phyloP scores from a whole-genome alignment of 2,113 vertebrate genomes.

The Phalacrocorax pelagicus region DNA sequence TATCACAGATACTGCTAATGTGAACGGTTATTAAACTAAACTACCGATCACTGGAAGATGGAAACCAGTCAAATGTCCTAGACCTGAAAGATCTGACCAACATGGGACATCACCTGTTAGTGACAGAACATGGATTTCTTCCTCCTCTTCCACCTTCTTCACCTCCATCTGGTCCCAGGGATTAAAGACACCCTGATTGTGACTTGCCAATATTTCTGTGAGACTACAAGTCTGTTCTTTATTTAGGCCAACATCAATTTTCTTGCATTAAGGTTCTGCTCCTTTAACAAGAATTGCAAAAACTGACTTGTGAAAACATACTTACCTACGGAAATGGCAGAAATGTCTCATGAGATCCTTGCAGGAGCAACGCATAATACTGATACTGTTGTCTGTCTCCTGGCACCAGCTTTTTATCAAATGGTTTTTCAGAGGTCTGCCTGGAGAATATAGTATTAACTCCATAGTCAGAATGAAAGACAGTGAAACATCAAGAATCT shows the following conservation, averaged over 20 bases:
- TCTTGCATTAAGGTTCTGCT: background rate
- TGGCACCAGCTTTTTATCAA: background rate
- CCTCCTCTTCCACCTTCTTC: background rate
- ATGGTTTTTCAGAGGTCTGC: background rate
- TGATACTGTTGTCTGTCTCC: background rate
- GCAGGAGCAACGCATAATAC: background rate
- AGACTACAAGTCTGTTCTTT: background rate
- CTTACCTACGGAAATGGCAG: background rate
- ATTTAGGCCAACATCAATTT: background rate
- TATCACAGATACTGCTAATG: constrained; percentile 4
- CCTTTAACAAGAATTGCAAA: background rate
- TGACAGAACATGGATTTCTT: background rate
- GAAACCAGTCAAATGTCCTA: background rate
- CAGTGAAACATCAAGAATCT: background rate
- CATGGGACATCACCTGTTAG: background rate
- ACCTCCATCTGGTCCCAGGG: background rate
- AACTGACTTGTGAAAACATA: background rate
- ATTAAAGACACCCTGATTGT: background rate
- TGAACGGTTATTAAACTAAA: background rate
- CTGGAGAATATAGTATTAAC: background rate
- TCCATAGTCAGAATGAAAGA: background rate
- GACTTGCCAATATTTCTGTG: background rate
- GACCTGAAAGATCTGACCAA: background rate
- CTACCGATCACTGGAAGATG: background rate
- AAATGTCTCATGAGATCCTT: background rate